Conservation (phyloP, 2,797 vertebrate genomes). For the Coendou prehensilis region DNA sequence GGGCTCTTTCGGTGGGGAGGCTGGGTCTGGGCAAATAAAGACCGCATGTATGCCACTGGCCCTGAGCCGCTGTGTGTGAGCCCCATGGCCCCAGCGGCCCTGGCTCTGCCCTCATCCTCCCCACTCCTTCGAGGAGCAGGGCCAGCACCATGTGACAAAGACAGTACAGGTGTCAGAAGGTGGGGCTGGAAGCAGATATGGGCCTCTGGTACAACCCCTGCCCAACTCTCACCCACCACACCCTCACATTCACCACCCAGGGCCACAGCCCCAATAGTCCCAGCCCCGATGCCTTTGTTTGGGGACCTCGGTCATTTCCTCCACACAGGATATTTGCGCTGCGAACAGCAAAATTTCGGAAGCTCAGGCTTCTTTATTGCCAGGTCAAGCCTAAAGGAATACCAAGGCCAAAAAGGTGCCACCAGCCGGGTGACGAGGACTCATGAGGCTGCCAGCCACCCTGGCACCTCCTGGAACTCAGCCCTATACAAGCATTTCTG, state of each 20-base stretch:
- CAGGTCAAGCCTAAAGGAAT: background rate
- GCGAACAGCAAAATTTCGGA: background rate
- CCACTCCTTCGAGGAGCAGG: background rate
- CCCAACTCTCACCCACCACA: no score
- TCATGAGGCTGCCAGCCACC: background rate
- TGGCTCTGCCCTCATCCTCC: background rate
- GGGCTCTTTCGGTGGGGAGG: fast-evolving
- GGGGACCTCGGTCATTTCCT: background rate
- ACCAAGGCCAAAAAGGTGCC: background rate
- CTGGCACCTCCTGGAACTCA: background rate
- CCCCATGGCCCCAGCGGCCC: background rate
- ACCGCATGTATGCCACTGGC: background rate
- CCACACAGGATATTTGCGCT: background rate
- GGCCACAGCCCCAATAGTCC: background rate
- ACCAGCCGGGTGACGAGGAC: background rate
- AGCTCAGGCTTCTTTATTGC: background rate
- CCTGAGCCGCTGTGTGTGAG: background rate
- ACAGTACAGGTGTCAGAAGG: background rate
- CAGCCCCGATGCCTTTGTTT: background rate
- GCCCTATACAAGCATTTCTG: background rate
- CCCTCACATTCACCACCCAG: background rate
- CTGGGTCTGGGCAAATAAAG: background rate
- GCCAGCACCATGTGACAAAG: background rate
- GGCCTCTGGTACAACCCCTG: background rate
- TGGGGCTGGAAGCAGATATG: background rate